Conservation (phyloP, 1,140 invertebrate species). For the Drosophila truncata region DNA sequence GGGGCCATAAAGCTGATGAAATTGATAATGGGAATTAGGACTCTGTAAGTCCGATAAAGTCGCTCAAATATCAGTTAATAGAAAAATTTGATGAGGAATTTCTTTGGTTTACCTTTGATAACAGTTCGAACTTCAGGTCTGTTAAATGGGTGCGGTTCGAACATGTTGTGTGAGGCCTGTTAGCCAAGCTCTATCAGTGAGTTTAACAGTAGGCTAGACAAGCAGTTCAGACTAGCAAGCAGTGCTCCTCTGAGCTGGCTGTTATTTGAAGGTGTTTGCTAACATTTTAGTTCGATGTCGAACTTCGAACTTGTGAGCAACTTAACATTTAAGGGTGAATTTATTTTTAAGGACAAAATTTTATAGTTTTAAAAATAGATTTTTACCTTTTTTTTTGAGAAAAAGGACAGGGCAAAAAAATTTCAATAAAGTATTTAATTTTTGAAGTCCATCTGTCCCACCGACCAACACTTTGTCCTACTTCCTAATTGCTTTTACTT, state of each 20-base stretch:
- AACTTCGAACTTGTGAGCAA: not conserved
- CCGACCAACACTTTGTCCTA: no score
- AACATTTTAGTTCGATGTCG: conserved; percentile 1
- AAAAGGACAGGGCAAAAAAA: no score
- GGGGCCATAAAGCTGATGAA: conserved; percentile 40
- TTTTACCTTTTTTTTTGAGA: no score
- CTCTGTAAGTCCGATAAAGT: conserved; percentile 33
- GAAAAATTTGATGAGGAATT: conserved; percentile 17
- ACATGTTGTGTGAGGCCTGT: conserved; percentile 46
- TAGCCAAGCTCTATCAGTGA: not conserved
- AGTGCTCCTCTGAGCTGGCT: conserved; percentile 21
- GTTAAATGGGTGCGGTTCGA: conserved; percentile 32
- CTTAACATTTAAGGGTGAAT: not conserved
- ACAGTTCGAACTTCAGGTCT: conserved; percentile 27
- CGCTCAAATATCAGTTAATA: conserved; percentile 8
- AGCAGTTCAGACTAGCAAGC: conserved; percentile 49
- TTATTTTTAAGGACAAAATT: not conserved
- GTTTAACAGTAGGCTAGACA: conserved; percentile 4
- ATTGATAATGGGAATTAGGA: conserved; percentile 33
- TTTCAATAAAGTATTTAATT: not conserved
- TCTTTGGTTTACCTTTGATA: not conserved
- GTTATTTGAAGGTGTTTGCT: conserved; percentile 2
- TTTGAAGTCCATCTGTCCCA: no score
- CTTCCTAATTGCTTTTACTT: not conserved
- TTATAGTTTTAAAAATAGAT: not conserved